Base-by-base conservation (phyloP, 2,888 invertebrate species). In the Agrotis clavis region DNA sequence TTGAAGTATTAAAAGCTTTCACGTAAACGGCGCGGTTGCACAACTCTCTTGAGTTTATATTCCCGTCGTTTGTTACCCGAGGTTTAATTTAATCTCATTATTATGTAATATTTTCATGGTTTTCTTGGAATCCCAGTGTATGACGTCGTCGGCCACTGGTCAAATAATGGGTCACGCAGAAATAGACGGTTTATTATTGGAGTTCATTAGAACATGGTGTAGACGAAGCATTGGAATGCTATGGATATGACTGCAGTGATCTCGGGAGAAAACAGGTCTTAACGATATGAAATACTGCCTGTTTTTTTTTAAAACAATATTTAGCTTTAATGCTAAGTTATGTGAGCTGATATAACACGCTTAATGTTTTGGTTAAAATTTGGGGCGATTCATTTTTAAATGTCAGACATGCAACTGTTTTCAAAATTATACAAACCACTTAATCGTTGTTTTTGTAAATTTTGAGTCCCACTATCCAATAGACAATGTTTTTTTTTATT, bases 71-170 rank as follows among this genome's bases (percentile, higher is more conserved):
- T 79, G 80, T 88, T 88, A 83, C 83, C 77, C 71, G 77, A 75
- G 66, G 78, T 88, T 89, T 87, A 87, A 87, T 86, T 86, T 86
- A 74, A 88, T 88, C 83, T 87, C 86, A 88, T 90, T 86, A 88
- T 94, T 93, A 92, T 92, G 94, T 90, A 94, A 94, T 90, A 88
- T 90, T 90, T 91, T 92, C 92, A 91, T 92, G 89, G 86, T 91
- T 93, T 93, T 92, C 89, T 90, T 88, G 86, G 89, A 91, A 93
- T 90, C 87, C 89, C 88, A 86, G 87, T 82, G 86, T 88, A 87
- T 90, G 88, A 90, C 88, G 87, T 87, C 83, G 87, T 84, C 85
- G 85, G 85, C 86, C 88, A 87, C 85, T 90, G 91, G 90, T 91
- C 88, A 90, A 86, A 92, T 92, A 94, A 93, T 94, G 89, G 94